These are phyloP conservation scores for Cecidostiba fungosa DNA, from an alignment of 2,888 invertebrate genomes.

Conservation along the genomic window DNA sequence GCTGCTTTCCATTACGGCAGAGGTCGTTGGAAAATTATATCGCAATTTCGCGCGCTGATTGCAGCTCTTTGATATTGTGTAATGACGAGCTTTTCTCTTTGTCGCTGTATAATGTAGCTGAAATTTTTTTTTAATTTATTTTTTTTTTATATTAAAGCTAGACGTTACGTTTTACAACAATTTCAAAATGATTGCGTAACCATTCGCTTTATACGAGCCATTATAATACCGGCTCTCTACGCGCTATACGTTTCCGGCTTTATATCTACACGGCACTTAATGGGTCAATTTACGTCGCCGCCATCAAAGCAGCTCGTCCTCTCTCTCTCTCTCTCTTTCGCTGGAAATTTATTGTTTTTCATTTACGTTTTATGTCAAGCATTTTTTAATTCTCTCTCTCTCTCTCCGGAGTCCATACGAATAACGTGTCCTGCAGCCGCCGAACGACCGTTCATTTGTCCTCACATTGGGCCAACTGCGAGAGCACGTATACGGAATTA, in stretches of 20 bases:
- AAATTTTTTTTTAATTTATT: neutral
- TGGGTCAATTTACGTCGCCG: slow-evolving; percentile 19
- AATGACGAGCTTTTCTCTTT: neutral
- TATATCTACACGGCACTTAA: neutral
- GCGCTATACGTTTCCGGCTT: neutral
- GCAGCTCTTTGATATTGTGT: neutral
- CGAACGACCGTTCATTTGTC: slow-evolving; percentile 28
- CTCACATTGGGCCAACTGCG: neutral
- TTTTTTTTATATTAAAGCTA: neutral
- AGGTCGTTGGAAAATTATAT: slow-evolving; percentile 34
- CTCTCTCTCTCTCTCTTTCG: neutral
- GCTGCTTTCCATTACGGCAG: neutral
- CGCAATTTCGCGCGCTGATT: slow-evolving; percentile 32
- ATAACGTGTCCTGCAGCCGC: neutral
- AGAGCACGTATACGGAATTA: neutral
- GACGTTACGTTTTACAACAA: no score
- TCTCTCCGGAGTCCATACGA: neutral
- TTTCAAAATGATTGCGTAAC: neutral
- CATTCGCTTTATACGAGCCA: neutral
- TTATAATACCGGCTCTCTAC: neutral
- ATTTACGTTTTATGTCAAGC: slow-evolving; percentile 33
- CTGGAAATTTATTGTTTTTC: slow-evolving; percentile 51
- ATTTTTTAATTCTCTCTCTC: slow-evolving; percentile 13
- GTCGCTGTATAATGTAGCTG: no score
- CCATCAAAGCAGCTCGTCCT: neutral